These are phyloP conservation scores for Ceyx erithaca DNA, from an alignment of 2,797 vertebrate genomes.

Conservation along the genomic window DNA sequence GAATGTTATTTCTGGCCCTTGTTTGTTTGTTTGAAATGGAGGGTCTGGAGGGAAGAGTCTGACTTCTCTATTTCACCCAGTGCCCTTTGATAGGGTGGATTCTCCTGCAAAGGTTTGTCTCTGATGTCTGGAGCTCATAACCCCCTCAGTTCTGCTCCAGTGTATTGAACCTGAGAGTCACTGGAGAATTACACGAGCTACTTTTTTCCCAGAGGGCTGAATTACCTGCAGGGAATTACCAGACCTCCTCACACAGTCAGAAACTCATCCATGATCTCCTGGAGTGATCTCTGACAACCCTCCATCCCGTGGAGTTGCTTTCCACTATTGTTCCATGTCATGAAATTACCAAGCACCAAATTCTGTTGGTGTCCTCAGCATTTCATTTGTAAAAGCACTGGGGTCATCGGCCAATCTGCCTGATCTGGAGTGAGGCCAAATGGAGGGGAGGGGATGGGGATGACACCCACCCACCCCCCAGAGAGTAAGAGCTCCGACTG, in stretches of 20 bases:
- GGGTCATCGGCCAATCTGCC: not conserved
- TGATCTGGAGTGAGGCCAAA: not conserved
- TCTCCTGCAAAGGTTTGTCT: not conserved
- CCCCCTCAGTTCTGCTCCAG: not conserved
- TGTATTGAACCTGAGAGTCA: not conserved
- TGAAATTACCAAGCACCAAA: not conserved
- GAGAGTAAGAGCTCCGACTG: not conserved
- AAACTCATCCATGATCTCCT: not conserved
- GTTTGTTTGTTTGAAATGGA: not conserved
- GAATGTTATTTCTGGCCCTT: conserved; percentile 11
- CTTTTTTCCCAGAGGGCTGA: not conserved
- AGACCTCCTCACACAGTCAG: not conserved
- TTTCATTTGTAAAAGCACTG: not conserved
- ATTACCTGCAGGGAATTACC: not conserved
- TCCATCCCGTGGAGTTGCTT: not conserved
- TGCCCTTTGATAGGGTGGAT: not conserved
- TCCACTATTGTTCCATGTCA: not conserved
- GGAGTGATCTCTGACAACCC: not conserved
- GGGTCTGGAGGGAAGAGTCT: not conserved
- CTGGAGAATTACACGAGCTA: not conserved
- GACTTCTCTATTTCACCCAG: not conserved
- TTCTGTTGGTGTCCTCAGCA: not conserved
- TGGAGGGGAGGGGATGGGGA: not conserved
- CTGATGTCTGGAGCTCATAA: not conserved
- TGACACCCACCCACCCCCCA: too few species aligned